These are phyloP conservation scores for Scaptomyza graminum DNA, from an alignment of 1,140 invertebrate genomes.

Conservation along the genomic window DNA sequence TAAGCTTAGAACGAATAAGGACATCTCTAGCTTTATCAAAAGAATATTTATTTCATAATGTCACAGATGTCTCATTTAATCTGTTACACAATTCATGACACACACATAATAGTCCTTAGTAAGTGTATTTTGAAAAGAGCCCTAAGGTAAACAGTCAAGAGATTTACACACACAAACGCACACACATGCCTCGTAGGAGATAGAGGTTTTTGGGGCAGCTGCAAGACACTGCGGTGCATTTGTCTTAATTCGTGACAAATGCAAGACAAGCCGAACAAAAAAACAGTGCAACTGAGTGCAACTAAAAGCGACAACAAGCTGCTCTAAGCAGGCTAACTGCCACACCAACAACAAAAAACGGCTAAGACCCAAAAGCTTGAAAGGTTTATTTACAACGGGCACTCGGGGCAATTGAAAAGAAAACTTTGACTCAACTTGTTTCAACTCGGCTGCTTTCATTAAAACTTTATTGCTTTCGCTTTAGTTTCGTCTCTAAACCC, in stretches of 20 bases:
- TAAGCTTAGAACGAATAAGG: too few relatives aligned
- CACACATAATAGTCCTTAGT: neutral
- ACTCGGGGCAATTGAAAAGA: conserved; percentile 5
- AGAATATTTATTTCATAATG: too few relatives aligned
- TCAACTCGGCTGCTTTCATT: neutral
- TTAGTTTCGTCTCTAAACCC: neutral
- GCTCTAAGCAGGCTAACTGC: conserved; percentile 19
- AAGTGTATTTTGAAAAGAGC: conserved; percentile 13
- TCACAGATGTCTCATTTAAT: too few relatives aligned
- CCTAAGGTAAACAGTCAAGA: conserved; percentile 63
- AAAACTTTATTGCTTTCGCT: conserved; percentile 1
- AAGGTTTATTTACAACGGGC: neutral
- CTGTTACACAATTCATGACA: neutral
- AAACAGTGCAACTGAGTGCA: conserved; percentile 37
- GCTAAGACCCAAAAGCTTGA: conserved; percentile 1
- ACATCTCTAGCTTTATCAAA: too few relatives aligned
- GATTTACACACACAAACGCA: conserved; percentile 41
- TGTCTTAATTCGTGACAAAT: conserved; percentile 77
- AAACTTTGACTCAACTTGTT: conserved; percentile 19
- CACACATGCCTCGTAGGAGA: conserved; percentile 7
- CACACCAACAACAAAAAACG: conserved; percentile 7
- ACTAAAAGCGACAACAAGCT: conserved; percentile 47
- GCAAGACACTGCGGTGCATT: conserved; percentile 54
- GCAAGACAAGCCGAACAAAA: conserved; percentile 60
- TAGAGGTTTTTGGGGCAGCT: conserved; percentile 6